A percentile compares a stretch with the other conserved stretches of the same genome.
These are phyloP conservation scores for Tenthredo scrophulariae DNA, from an alignment of 2,888 invertebrate genomes.

Conservation along the genomic window DNA sequence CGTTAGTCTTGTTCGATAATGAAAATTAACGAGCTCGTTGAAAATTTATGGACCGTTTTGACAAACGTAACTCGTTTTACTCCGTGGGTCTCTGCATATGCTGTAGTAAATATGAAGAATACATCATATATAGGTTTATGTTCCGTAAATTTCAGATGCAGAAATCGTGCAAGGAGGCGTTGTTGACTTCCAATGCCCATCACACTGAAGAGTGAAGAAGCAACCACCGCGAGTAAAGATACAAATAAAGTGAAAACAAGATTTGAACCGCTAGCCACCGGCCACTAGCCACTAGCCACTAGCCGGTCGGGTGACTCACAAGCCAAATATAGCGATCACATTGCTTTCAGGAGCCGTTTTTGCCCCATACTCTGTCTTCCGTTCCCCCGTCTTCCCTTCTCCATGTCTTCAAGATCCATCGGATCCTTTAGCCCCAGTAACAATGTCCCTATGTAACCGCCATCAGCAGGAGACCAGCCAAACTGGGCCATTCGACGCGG, in stretches of 20 bases:
- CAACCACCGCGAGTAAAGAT: slow-evolving; percentile 10
- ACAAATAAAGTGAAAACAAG: slow-evolving; percentile 46
- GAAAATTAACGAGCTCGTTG: slow-evolving; percentile 29
- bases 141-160: not conserved
- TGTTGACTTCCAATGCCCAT: not conserved
- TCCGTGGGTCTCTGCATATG: too few relatives aligned
- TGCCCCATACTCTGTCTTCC: slow-evolving; percentile 35
- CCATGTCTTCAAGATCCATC: slow-evolving; percentile 7
- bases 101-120: not conserved
- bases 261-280: slow-evolving; percentile 41
- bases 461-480: not conserved
- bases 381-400: not conserved
- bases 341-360: slow-evolving; percentile 52
- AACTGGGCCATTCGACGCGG: slow-evolving; percentile 38
- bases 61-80: not conserved
- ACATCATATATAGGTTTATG: too few relatives aligned
- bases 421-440: slow-evolving; percentile 34
- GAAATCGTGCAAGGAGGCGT: not conserved
- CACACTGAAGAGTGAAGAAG: slow-evolving; percentile 20
- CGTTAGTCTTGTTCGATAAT: slow-evolving; percentile 38
- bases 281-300: slow-evolving; percentile 28
- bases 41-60: slow-evolving; percentile 7
- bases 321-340: slow-evolving; percentile 65
- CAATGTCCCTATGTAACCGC: slow-evolving; percentile 43
- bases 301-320: slow-evolving; percentile 62